Conservation (phyloP, 1,140 invertebrate genomes). For the Atta cephalotes region DNA sequence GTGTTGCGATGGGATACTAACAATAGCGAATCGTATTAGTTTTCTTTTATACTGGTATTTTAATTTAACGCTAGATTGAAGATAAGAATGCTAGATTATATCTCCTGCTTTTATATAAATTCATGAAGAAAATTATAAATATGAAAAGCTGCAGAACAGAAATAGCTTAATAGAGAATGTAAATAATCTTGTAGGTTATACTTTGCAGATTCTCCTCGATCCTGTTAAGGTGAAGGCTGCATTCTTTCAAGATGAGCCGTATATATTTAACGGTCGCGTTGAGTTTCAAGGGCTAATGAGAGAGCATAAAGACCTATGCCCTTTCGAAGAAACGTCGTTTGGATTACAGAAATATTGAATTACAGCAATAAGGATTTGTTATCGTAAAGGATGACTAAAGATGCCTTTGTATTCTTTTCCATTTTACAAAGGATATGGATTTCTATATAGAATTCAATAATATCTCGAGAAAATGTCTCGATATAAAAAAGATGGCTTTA, state of each 20-base stretch:
- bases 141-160: neutral
- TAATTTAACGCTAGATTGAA: neutral
- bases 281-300: neutral
- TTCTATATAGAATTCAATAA: neutral
- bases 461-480: neutral
- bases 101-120: neutral
- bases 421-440: neutral
- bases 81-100: neutral
- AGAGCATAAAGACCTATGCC: constrained; percentile 13
- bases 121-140: neutral
- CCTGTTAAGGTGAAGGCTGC: neutral
- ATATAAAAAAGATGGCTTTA: neutral
- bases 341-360: constrained; percentile 34
- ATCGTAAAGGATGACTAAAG: no score
- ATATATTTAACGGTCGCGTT: neutral
- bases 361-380: neutral
- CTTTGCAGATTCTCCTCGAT: neutral
- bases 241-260: neutral
- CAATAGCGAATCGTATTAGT: constrained; percentile 1
- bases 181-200: neutral
- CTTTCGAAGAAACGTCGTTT: neutral
- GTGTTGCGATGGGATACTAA: neutral
- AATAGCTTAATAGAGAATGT: neutral
- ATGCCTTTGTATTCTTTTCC: neutral
- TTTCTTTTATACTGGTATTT: neutral